Conservation (phyloP, 2,888 invertebrate species). For the Argyresthia albistria region DNA sequence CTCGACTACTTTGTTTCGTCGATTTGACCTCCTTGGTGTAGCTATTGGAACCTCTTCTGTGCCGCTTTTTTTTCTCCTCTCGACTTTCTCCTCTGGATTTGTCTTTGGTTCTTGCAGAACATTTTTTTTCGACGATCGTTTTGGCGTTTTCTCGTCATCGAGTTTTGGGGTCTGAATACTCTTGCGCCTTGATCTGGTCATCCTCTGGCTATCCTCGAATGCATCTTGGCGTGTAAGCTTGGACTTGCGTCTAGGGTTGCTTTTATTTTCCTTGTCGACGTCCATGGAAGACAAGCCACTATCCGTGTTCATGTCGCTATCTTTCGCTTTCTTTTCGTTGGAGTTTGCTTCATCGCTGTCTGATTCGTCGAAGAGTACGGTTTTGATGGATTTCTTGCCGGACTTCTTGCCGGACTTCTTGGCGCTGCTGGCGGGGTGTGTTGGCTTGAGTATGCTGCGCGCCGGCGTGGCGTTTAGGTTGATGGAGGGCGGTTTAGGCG, state of each 20-base stretch:
- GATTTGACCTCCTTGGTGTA: not conserved
- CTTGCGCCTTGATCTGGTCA: conserved; percentile 38
- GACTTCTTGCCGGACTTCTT: conserved; percentile 17
- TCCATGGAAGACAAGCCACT: conserved; percentile 22
- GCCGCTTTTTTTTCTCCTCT: not conserved
- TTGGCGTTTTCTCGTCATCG: conserved; percentile 13
- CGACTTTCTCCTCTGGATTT: not conserved
- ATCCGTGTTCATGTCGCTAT: conserved; percentile 9
- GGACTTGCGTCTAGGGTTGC: conserved; percentile 17
- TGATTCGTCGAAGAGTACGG: conserved; percentile 39
- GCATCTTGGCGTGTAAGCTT: conserved; percentile 34
- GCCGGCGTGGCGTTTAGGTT: conserved; percentile 42
- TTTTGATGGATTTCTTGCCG: conserved; percentile 40
- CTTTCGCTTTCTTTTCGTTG: not conserved
- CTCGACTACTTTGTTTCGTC: not conserved
- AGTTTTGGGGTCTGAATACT: conserved; percentile 20
- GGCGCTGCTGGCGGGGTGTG: conserved; percentile 13
- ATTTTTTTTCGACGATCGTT: conserved; percentile 7
- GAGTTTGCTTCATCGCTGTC: conserved; percentile 16
- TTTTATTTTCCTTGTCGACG: conserved; percentile 25
- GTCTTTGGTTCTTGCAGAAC: not conserved
- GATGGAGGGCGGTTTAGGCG: conserved; percentile 27
- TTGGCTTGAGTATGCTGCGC: conserved; percentile 47
- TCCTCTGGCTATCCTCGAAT: conserved; percentile 21
- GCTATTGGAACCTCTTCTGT: not conserved